Percentiles rank a stretch among this genome's conserved stretches.
These are phyloP conservation scores for Oncorhynchus mykiss DNA, from an alignment of 2,113 vertebrate species.

Conservation along the genomic window DNA sequence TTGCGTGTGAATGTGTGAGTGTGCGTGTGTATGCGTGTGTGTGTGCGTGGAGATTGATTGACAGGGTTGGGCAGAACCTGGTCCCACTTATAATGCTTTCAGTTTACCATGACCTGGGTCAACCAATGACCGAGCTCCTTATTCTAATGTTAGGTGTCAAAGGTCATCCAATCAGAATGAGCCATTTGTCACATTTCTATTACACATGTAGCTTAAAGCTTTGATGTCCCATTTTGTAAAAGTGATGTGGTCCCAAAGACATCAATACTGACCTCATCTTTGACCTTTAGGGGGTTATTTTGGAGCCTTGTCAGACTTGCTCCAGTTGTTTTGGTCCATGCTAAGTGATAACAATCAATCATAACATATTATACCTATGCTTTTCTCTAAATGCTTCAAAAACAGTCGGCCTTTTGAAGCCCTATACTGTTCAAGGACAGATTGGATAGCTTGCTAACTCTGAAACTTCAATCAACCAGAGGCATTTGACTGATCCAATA, in stretches of 20 bases:
- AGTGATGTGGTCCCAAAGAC: constrained; percentile 12
- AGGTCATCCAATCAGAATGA: constrained; percentile 35
- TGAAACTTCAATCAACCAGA: constrained; percentile 32
- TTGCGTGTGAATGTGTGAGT: too few species aligned
- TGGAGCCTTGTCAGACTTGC: background rate
- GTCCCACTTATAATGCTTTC: constrained; percentile 57
- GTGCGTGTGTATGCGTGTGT: too few species aligned
- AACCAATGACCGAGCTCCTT: constrained; percentile 30
- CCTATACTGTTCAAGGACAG: background rate
- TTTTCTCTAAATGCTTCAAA: background rate
- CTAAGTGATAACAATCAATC: background rate
- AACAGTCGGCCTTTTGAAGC: background rate
- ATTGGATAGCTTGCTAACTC: background rate
- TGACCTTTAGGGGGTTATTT: background rate
- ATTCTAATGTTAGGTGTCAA: constrained; percentile 42
- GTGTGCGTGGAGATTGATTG: constrained; percentile 42
- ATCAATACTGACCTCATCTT: background rate
- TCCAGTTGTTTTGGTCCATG: background rate
- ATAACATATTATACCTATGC: too few species aligned
- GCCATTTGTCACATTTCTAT: constrained; percentile 48
- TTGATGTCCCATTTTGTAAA: constrained; percentile 8
- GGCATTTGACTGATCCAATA: constrained; percentile 32
- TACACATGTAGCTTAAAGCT: constrained; percentile 24
- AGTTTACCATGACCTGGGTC: constrained; percentile 51
- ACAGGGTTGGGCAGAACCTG: constrained; percentile 57